Conservation (phyloP, 2,888 invertebrate species). For the Diplolepis rosae region DNA sequence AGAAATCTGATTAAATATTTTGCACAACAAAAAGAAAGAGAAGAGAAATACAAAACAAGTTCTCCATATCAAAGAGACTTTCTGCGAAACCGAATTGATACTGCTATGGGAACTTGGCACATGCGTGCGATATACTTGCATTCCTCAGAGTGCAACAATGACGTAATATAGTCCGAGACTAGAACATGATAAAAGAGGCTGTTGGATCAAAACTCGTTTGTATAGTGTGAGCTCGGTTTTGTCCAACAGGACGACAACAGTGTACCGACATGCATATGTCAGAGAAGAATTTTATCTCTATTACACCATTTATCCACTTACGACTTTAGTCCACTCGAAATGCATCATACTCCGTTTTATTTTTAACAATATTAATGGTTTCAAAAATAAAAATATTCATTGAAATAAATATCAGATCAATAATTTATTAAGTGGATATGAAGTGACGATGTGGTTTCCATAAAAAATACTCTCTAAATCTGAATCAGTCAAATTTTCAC, state of each 20-base stretch:
- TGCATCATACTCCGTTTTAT: not conserved
- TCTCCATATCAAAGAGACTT: not conserved
- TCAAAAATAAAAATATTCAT: too few species aligned
- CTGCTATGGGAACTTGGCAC: not conserved
- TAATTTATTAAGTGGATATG: too few species aligned
- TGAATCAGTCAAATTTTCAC: too few species aligned
- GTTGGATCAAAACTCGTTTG: conserved; percentile 20
- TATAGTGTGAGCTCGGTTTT: not conserved
- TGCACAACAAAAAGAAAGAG: too few species aligned
- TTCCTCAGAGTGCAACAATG: conserved; percentile 31
- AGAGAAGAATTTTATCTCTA: not conserved
- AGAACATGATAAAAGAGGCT: conserved; percentile 36
- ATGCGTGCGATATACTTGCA: conserved; percentile 3
- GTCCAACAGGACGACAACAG: not conserved
- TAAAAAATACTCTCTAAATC: too few species aligned
- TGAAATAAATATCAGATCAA: too few species aligned
- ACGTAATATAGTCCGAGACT: conserved; percentile 33
- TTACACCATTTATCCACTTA: not conserved
- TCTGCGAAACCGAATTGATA: conserved; percentile 21
- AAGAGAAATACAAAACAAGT: too few species aligned
- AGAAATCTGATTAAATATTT: too few species aligned
- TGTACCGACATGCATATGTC: not conserved
- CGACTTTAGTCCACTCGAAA: too few species aligned
- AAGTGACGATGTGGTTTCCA: too few species aligned
- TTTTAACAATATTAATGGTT: too few species aligned